Base-by-base conservation (phyloP, 1,140 invertebrate genomes). In the Cryptotermes secundus region DNA sequence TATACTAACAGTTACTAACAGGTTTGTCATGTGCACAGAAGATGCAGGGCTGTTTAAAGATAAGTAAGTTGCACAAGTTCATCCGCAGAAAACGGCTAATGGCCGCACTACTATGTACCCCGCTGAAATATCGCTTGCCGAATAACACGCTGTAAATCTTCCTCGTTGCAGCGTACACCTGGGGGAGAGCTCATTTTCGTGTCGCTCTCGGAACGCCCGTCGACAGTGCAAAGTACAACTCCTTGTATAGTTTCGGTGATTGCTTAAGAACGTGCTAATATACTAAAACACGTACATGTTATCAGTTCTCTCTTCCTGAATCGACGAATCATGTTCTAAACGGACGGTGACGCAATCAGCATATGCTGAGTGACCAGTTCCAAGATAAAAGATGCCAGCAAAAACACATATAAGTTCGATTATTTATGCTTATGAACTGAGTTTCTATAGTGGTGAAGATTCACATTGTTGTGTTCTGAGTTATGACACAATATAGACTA, bases 251-350 rank as follows among this genome's bases (percentile, higher is more conserved):
- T n/a, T 72, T n/a, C 14, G 19, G 31, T 31, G 59, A 31, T 72
- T 31, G 31, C 26, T n/a, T 72, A 72, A 72, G 53, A 59, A 72
- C 59, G 59, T 72, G 59, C 59, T 59, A 31, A 72, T n/a, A 72
- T 72, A 14, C 59, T 12, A 31, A 0, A 31, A 72, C 59, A 72
- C 0, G 59, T 49, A 49, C n/a, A 14, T 16, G 59, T 3, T 72
- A 72, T 72, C 26, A 31, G 59, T 31, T 72, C 31, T n/a, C 59
- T 72, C n/a, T 72, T 72, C 59, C 59, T 72, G 59, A 72, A 72
- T 31, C 59, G 59, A 72, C 19, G n/a, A 3, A 31, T 31, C 59
- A 72, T n/a, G 59, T 72, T 10, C 59, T 72, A 59, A 19, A 31
- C 59, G n/a, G n/a, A 72, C 26, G 59, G 31, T 72, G 59, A 72